Evolutionary conservation across 2,888 invertebrate species (phyloP), one percentile per base, ranked within the genome.

Genomic region (Lasioglossum malachurum): DNA sequence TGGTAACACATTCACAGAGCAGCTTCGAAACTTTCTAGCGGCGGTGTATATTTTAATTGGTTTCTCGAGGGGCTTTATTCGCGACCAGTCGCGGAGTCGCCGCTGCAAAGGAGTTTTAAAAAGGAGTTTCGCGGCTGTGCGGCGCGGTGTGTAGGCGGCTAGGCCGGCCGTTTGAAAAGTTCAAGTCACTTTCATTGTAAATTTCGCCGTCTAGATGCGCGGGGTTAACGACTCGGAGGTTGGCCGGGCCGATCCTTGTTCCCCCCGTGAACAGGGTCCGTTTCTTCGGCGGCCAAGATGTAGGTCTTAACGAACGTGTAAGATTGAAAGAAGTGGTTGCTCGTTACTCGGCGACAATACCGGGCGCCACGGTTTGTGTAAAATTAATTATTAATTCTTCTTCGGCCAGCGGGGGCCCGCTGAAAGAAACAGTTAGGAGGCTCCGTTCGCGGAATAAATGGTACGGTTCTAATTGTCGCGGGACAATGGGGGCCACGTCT

Each of bases 381-480:
- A 86, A 86, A 86, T 86, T 86, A 86, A 86, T 86, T 86, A 86
- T 82, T 82, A 86, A 86, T 86, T 86, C 86, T 86, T 75, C 78
- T 71, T 71, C 71, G 71, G 71, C 23, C 71, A 38, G 41, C 71
- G 41, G n/a, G n/a, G 71, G 57, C n/a, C 41, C 5, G 57, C 60
- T 67, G 86, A 85, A 85, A 80, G 85, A 53, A 85, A 80, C 86
- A 80, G 85, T 85, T 80, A 85, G 86, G n/a, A 85, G 85, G 85
- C 76, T 79, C 84, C 86, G 85, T 80, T 85, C 86, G 80, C 73
- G 85, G 75, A 85, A 85, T 85, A 85, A 85, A 85, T 85, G 85
- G 86, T 80, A 85, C 85, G 85, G 85, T 80, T 85, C 79, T 85
- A 85, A 85, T 85, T 85, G 86, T 85, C 80, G 80, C 44, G 19